A percentile compares a stretch with the other conserved stretches of the same genome.
These are phyloP conservation scores for Onychomys torridus DNA, from an alignment of 2,797 vertebrate species.

Conservation along the genomic window DNA sequence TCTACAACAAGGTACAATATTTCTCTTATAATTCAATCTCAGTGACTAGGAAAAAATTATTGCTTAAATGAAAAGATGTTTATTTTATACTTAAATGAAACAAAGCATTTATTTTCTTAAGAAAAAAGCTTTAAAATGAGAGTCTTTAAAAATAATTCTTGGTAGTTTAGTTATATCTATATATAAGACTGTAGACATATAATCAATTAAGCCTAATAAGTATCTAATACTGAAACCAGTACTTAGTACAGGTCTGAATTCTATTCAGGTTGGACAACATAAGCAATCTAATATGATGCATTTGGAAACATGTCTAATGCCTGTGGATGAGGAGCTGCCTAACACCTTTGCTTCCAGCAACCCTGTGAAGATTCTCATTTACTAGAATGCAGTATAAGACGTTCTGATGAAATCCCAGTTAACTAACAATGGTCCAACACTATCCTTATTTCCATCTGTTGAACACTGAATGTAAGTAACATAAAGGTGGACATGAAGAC, in stretches of 20 bases:
- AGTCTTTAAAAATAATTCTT: conserved; percentile 15
- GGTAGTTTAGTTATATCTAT: not conserved
- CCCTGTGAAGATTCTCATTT: not conserved
- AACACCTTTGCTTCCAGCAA: not conserved
- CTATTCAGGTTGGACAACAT: conserved; percentile 19
- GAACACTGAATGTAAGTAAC: not conserved
- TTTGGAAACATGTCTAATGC: conserved; percentile 1
- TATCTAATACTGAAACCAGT: not conserved
- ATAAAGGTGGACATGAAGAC: not conserved
- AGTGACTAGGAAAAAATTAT: conserved; percentile 11
- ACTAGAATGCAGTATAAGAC: not conserved
- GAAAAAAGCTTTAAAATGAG: conserved; percentile 35
- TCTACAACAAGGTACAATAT: conserved; percentile 1
- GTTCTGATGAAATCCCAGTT: not conserved
- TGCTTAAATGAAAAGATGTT: conserved; percentile 20
- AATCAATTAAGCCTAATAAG: conserved; percentile 33
- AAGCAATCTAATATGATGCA: not conserved
- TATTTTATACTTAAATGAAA: conserved; percentile 47
- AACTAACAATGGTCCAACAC: not conserved
- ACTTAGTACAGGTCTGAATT: conserved; percentile 11
- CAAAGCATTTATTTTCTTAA: not conserved
- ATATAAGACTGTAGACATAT: conserved; percentile 1
- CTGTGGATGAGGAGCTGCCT: not conserved
- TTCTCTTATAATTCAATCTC: conserved; percentile 19
- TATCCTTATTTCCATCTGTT: not conserved